Evolutionary conservation across 2,888 invertebrate genomes (phyloP), one percentile per base, ranked within the genome.

Genomic region (Phortica magna): DNA sequence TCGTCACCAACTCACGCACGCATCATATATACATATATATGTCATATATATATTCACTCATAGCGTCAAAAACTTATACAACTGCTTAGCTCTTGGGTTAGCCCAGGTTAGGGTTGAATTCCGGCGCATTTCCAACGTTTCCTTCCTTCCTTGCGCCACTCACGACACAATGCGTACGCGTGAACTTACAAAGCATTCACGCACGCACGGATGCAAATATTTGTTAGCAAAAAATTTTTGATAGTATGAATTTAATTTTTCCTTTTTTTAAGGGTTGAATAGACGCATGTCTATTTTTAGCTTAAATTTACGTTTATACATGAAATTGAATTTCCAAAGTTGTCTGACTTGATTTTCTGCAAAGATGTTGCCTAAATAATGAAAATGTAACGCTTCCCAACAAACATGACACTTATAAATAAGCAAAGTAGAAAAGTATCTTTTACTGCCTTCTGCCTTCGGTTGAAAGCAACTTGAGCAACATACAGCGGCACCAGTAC

Each of bases 81-180:
- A 71, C 12, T 7, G 53, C 19, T 39, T 55, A 53, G 7, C 22
- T 53, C 22, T 19, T 43, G 31, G 70, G 22, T 71, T 71, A 71
- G 70, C 70, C 19, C 42, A 55, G 70, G 70, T 71, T 71, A 71
- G 70, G 70, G 70, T 71, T 71, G 53, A 71, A 71, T 71, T 71
- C 53, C n/a, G 53, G 68, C 68, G 48, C 68, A 68, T 68, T 68
- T 43, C 43, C 68, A 43, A 19, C 53, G 19, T n/a, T 59, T 59
- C 17, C 7, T 61, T 61, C 22, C 10, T 10, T 9, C 7, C 22
- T 55, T 55, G 7, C 55, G 12, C 17, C n/a, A 55, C 55, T 14
- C 55, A 55, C 55, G 55, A 14, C 17, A 17, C 55, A 14, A 55
- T 55, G n/a, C 17, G 9, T 14, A 55, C 17, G 55, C 19, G 19